Evolutionary conservation across 1,140 invertebrate species (phyloP).

Genomic region (Venturia canescens): DNA sequence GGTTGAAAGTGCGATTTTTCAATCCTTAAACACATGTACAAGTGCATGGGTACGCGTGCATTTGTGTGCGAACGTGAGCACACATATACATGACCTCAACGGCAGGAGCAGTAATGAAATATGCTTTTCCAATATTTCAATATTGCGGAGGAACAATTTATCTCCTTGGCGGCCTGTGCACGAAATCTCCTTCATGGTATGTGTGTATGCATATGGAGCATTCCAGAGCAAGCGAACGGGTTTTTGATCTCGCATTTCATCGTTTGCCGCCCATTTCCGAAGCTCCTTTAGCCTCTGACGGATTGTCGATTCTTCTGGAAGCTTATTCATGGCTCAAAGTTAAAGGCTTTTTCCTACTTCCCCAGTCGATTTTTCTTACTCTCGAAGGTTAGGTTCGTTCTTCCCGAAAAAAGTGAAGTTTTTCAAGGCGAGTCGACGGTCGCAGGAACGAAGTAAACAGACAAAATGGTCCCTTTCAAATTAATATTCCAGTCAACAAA

Average conservation of each 20-base stretch:
- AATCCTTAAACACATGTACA: neutral
- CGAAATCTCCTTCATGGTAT: neutral
- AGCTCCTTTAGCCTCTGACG: neutral
- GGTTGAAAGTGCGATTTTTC: too few relatives aligned
- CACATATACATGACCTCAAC: slow-evolving; percentile 36
- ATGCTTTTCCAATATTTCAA: slow-evolving; percentile 71
- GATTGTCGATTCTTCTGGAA: neutral
- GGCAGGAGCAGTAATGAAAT: slow-evolving; percentile 63
- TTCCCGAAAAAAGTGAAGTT: too few relatives aligned
- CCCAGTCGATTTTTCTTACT: too few relatives aligned
- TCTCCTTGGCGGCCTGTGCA: slow-evolving; percentile 57
- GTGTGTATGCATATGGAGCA: neutral
- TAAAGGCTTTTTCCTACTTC: too few relatives aligned
- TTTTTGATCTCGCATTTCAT: neutral
- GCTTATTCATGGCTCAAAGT: too few relatives aligned
- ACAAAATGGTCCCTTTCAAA: too few relatives aligned
- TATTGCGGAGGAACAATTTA: slow-evolving; percentile 67
- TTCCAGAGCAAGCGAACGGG: neutral
- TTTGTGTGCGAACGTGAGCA: slow-evolving; percentile 12
- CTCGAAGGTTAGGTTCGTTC: too few relatives aligned
- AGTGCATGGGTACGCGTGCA: neutral
- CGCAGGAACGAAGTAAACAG: too few relatives aligned
- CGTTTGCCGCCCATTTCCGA: neutral
- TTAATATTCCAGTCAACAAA: too few relatives aligned
- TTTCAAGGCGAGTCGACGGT: too few relatives aligned